Evolutionary conservation across 2,113 vertebrate genomes (phyloP).

Genomic region (Elanoides forficatus): DNA sequence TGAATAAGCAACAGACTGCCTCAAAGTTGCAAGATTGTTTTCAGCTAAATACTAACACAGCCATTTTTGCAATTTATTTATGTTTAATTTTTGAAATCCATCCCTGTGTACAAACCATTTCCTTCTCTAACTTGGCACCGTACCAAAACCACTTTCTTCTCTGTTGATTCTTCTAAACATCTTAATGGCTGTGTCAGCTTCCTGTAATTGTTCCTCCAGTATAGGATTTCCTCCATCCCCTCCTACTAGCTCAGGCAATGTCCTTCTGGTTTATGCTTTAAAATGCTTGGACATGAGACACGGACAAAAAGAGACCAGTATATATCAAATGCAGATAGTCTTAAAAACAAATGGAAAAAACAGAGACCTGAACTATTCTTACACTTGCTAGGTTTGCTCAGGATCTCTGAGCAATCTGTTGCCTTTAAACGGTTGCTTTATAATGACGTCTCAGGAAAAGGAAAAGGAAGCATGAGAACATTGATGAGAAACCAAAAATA

Average conservation of each 20-base stretch:
- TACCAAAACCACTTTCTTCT: constrained; percentile 60
- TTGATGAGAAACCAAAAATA: constrained; percentile 33
- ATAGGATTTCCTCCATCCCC: constrained; percentile 74
- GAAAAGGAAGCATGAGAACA: constrained; percentile 76
- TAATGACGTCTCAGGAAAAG: constrained; percentile 60
- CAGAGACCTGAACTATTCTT: constrained; percentile 42
- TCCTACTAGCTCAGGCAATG: constrained; percentile 52
- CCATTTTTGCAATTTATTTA: neutral
- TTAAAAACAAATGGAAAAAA: constrained; percentile 50
- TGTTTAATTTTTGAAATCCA: constrained; percentile 25
- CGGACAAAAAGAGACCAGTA: constrained; percentile 3
- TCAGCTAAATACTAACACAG: neutral
- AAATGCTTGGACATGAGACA: neutral
- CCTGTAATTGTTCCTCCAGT: constrained; percentile 75
- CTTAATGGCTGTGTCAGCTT: constrained; percentile 71
- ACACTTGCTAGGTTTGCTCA: neutral
- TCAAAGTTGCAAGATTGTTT: neutral
- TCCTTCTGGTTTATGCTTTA: constrained; percentile 31
- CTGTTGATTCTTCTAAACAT: constrained; percentile 64
- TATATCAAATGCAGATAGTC: neutral
- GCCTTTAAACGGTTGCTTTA: constrained; percentile 27
- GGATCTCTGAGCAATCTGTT: neutral
- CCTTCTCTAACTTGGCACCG: constrained; percentile 42
- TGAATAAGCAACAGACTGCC: neutral
- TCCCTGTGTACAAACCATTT: neutral